Conservation (phyloP, 2,888 invertebrate genomes). For the Poecilobothrus nobilitatus region DNA sequence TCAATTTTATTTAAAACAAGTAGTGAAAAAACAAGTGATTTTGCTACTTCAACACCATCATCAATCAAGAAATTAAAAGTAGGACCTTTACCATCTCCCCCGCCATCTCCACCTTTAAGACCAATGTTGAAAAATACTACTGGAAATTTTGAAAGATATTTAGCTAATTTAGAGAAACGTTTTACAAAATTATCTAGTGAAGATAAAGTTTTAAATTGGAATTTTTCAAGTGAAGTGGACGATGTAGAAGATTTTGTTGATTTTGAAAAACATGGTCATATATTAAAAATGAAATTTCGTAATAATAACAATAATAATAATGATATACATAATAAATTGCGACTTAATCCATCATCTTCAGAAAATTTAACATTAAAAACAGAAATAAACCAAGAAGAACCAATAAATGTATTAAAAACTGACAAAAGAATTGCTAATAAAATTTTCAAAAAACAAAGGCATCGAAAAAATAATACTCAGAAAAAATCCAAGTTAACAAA, state of each 20-base stretch:
- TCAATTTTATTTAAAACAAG: conserved; percentile 2
- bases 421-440: not conserved
- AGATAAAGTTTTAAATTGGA: conserved; percentile 36
- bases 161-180: conserved; percentile 2
- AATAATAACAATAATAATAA: not conserved
- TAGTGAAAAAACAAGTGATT: not conserved
- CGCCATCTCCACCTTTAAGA: not conserved
- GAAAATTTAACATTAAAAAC: not conserved
- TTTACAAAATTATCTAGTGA: conserved; percentile 12
- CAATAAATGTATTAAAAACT: not conserved
- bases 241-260: conserved; percentile 38
- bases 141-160: conserved; percentile 7
- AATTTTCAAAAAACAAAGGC: not conserved
- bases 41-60: not conserved
- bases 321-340: not conserved
- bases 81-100: not conserved
- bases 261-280: conserved; percentile 28
- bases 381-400: not conserved
- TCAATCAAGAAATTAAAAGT: not conserved
- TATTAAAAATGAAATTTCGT: not conserved
- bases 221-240: conserved; percentile 30
- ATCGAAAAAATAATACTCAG: not conserved
- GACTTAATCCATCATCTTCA: not conserved
- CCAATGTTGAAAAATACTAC: conserved; percentile 8
- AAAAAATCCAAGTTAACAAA: not conserved